Evolutionary conservation across 1,140 invertebrate species (phyloP).

Genomic region (Pogonomyrmex californicus): DNA sequence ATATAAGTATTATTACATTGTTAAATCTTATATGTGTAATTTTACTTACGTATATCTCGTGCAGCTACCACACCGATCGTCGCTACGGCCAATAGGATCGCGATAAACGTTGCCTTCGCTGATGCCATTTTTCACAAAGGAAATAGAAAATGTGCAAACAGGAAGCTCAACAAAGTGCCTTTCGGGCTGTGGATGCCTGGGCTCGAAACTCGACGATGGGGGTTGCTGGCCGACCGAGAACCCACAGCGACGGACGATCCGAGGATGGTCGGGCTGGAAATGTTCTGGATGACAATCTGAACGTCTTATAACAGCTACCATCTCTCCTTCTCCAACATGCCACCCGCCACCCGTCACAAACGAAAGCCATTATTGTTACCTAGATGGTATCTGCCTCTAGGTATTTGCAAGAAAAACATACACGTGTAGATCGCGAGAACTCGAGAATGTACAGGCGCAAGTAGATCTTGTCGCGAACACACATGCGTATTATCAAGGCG

Average conservation of each 20-base stretch:
- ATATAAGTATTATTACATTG: not conserved
- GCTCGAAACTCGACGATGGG: constrained; percentile 12
- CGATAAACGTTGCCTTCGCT: not conserved
- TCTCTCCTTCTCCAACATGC: constrained; percentile 24
- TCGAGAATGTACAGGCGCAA: not conserved
- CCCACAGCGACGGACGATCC: not conserved
- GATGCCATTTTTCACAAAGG: not conserved
- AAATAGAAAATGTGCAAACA: not conserved
- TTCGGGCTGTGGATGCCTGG: not conserved
- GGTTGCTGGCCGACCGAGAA: not conserved
- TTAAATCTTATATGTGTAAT: not conserved
- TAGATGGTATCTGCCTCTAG: constrained; percentile 2
- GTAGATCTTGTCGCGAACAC: not conserved
- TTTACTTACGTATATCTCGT: constrained; percentile 80
- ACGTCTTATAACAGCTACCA: constrained; percentile 66
- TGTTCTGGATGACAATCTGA: constrained; percentile 46
- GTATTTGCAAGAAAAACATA: constrained; percentile 9
- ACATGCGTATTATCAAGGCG: not conserved
- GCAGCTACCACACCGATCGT: not conserved
- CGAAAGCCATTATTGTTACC: constrained; percentile 36
- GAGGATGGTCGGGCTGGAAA: constrained; percentile 46
- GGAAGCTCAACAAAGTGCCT: constrained; percentile 40
- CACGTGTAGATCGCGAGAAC: not conserved
- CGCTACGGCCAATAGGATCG: constrained; percentile 3
- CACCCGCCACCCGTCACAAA: not conserved